Base-by-base conservation (phyloP, 2,113 vertebrate genomes). In the Sapayoa aenigma region DNA sequence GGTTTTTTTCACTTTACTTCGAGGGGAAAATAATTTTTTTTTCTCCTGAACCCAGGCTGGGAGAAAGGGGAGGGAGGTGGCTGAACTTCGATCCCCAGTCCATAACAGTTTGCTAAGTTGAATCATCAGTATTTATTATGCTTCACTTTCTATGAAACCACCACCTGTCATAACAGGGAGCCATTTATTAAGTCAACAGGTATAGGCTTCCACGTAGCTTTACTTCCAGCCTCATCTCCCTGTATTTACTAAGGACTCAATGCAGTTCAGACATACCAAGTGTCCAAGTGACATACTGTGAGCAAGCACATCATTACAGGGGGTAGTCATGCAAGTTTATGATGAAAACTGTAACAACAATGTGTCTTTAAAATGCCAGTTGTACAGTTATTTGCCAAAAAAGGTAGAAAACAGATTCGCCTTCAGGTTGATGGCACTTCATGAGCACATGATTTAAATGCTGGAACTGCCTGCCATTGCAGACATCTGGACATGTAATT, bases 401-500 rank as follows among this genome's bases (percentile, higher is more conserved):
- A 91, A 92, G 62, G 84, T 52, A 90, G 87, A 68, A 84, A 97
- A 84, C 71, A 93, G 88, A 76, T 92, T 92, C 0, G 7, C 87
- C 85, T 92, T 93, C 90, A 80, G 90, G 81, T 56, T 93, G 66
- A 93, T 1, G 7, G 90, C 87, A 67, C 69, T 96, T 94, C 79
- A 68, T 12, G 8, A 73, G 76, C 39, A 79, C 84, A 39, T 89
- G 86, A 96, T 95, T 97, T 77, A 96, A 95, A 92, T 74, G 88
- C 91, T 78, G 82, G 81, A 87, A 60, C 77, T 92, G 91, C 85
- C 74, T 95, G 91, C 81, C 94, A 93, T 91, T 92, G 90, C 81
- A 52, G 66, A 96, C 94, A 96, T 93, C 92, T 90, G 89, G 94
- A 91, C 91, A n/a, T 80, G 83, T 79, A 93, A 93, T 44, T 50